Evolutionary conservation across 1,140 invertebrate species (phyloP).

Genomic region (Marisa cornuarietis): DNA sequence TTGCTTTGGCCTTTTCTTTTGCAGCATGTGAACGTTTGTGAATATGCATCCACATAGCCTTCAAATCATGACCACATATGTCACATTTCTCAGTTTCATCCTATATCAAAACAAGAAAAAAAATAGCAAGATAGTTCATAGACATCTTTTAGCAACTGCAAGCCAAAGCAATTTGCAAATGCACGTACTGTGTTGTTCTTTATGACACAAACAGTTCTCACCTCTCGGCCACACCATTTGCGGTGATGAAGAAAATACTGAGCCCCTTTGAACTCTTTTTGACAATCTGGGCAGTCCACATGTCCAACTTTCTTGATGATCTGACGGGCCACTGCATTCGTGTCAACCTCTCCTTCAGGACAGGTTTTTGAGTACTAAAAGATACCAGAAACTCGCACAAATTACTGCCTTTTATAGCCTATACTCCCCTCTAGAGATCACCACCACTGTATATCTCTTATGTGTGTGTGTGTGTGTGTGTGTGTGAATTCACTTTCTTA

Average conservation of each 20-base stretch:
- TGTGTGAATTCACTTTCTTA: too few relatives aligned
- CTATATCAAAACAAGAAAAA: not conserved
- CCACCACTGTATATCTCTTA: not conserved
- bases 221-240: conserved; percentile 47
- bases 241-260: conserved; percentile 38
- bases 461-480: too few relatives aligned
- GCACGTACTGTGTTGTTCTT: not conserved
- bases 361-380: conserved; percentile 40
- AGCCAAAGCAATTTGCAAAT: not conserved
- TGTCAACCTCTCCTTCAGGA: conserved; percentile 37
- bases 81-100: conserved; percentile 8
- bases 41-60: conserved; percentile 22
- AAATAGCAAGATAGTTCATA: not conserved
- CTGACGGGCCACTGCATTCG: conserved; percentile 16
- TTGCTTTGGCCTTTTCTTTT: conserved; percentile 7
- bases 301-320: conserved; percentile 33
- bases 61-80: not conserved
- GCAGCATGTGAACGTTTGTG: conserved; percentile 1
- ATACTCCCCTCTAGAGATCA: not conserved
- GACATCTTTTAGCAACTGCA: not conserved
- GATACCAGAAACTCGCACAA: not conserved
- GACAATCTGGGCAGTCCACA: conserved; percentile 36
- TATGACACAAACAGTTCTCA: not conserved
- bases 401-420: not conserved
- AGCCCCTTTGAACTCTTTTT: conserved; percentile 25